Percentiles rank a stretch among this genome's conserved stretches.
phyloP scores from a whole-genome alignment of 2,113 vertebrate genomes.

The Chaenocephalus aceratus region DNA sequence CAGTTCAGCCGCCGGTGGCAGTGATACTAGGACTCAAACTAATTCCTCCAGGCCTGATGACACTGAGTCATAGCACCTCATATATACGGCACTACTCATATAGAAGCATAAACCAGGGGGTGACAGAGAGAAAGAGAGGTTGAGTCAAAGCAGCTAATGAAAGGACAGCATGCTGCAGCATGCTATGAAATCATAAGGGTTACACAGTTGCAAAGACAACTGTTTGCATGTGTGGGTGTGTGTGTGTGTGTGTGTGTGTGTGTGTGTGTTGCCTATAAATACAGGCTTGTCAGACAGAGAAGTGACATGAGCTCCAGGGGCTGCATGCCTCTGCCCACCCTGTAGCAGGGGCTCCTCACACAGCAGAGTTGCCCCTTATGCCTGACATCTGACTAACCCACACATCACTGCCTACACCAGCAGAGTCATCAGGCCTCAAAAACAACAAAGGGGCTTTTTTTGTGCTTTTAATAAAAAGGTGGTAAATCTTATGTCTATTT shows the following conservation, averaged over 20 bases:
- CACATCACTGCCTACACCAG: constrained; percentile 47
- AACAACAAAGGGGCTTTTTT: constrained; percentile 62
- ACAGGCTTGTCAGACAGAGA: constrained; percentile 69
- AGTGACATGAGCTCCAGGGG: constrained; percentile 60
- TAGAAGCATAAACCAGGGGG: constrained; percentile 51
- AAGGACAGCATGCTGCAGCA: constrained; percentile 76
- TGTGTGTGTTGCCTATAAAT: constrained; percentile 72
- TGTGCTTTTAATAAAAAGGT: constrained; percentile 55
- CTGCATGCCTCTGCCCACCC: constrained; percentile 66
- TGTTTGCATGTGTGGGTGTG: constrained; percentile 65
- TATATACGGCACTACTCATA: constrained; percentile 56
- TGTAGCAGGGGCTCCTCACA: constrained; percentile 48
- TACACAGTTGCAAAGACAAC: constrained; percentile 72
- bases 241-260: constrained; percentile 66
- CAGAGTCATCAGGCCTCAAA: constrained; percentile 48
- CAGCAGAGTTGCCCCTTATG: constrained; percentile 45
- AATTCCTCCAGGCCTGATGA: constrained; percentile 64
- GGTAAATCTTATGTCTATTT: constrained; percentile 36
- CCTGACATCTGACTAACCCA: constrained; percentile 63
- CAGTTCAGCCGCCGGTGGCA: constrained; percentile 57
- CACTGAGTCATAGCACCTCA: constrained; percentile 66
- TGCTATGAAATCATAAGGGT: constrained; percentile 69
- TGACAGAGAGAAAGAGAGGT: constrained; percentile 38
- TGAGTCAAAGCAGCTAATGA: constrained; percentile 75
- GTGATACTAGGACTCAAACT: constrained; percentile 61